Conservation (phyloP, 2,797 vertebrate species). For the Dallia pectoralis region DNA sequence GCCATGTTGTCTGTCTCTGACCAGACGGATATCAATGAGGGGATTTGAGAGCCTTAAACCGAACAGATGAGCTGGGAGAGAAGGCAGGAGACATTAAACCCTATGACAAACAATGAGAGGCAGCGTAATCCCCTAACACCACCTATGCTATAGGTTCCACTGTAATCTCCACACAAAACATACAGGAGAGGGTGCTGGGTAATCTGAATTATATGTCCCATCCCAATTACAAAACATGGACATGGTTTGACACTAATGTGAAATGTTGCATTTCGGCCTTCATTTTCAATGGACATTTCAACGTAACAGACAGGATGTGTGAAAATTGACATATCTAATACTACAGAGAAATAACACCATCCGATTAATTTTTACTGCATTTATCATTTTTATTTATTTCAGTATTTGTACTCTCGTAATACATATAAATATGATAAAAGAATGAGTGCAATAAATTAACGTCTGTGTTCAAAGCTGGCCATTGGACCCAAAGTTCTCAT, state of each 20-base stretch:
- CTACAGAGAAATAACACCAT: constrained; percentile 33
- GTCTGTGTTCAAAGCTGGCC: constrained; percentile 27
- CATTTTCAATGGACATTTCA: constrained; percentile 30
- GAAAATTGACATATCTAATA: constrained; percentile 48
- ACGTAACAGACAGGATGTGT: constrained; percentile 13
- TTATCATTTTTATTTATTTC: constrained; percentile 26
- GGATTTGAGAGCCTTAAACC: constrained; percentile 37
- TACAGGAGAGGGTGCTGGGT: not conserved
- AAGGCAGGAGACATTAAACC: constrained; percentile 31
- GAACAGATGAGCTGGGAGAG: constrained; percentile 33
- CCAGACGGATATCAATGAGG: constrained; percentile 50
- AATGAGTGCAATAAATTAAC: constrained; percentile 36
- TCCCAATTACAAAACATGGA: constrained; percentile 17
- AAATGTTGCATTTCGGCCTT: not conserved
- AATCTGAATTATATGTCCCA: constrained; percentile 44
- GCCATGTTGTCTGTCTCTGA: constrained; percentile 21
- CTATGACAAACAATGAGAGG: constrained; percentile 18
- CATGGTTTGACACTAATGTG: constrained; percentile 1
- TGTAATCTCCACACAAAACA: not conserved
- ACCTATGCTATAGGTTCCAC: not conserved
- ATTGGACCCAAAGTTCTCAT: constrained; percentile 32
- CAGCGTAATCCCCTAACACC: not conserved
- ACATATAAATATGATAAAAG: constrained; percentile 26
- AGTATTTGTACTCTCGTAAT: constrained; percentile 28
- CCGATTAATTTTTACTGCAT: constrained; percentile 32